These are phyloP conservation scores for Chloropsis hardwickii DNA, from an alignment of 2,113 vertebrate species.

Conservation along the genomic window DNA sequence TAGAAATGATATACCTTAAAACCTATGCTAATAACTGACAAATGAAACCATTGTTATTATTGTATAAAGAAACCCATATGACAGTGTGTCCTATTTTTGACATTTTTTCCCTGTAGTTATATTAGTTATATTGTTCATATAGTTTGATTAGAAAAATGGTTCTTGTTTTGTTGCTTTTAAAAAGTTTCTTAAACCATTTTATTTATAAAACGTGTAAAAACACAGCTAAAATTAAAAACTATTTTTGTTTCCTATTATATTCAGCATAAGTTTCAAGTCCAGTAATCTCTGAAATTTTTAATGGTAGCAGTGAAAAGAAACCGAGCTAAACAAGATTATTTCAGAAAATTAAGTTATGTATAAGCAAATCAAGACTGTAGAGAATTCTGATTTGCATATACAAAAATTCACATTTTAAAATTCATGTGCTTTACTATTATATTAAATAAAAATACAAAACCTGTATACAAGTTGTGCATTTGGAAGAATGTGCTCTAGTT, in stretches of 20 bases:
- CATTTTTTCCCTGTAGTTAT: not conserved
- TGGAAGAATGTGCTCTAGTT: slow-evolving; percentile 90
- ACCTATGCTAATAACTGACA: not conserved
- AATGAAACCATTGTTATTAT: not conserved
- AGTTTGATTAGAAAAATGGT: not conserved
- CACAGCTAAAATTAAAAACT: not conserved
- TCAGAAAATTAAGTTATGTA: not conserved
- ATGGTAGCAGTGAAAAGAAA: not conserved
- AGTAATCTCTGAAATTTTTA: not conserved
- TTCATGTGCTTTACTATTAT: not conserved
- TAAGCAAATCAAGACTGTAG: not conserved
- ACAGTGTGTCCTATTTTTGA: not conserved
- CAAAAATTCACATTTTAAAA: not conserved
- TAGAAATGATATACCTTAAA: not conserved
- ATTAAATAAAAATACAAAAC: slow-evolving; percentile 65
- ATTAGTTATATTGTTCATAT: not conserved
- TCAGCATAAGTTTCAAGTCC: not conserved
- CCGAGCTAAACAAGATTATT: not conserved
- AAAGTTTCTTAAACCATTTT: not conserved
- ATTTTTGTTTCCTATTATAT: not conserved
- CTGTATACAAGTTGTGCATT: slow-evolving; percentile 92
- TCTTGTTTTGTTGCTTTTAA: not conserved
- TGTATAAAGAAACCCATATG: not conserved
- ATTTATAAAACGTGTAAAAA: not conserved
- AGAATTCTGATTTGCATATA: not conserved